Evolutionary conservation across 1,140 invertebrate species (phyloP), one percentile per base, ranked within the genome.

Genomic region (Rhyzopertha dominica): DNA sequence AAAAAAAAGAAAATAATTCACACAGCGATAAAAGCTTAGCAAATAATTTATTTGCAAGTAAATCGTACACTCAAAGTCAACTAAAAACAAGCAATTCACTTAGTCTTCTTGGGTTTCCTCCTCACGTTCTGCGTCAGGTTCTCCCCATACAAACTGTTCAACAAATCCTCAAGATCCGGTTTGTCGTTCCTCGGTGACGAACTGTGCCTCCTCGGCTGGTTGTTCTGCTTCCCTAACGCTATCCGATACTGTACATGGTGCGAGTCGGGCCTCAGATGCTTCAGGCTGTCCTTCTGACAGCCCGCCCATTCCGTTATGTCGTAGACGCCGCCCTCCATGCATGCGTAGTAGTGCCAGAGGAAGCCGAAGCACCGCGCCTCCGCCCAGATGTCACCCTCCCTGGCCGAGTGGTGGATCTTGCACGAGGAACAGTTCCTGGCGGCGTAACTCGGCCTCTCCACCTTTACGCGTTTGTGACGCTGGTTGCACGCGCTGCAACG

Each of bases 311-410:
- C 90, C 19, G 91, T 95, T 42, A 96, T 93, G 69, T 95, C 89
- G 66, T 92, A 95, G 9, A 95, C 84, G 45, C 83, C 84, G 30
- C 87, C 87, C 68, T 95, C 92, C 90, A 95, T 95, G 54, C 92
- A 91, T n/a, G 92, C 91, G 68, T 89, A 93, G 72, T 95, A 95
- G 71, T 90, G 84, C 85, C 90, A 93, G 28, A 86, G 74, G 51
- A 94, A 81, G 35, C 91, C 90, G 72, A 92, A 78, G 69, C 87
- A 78, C 53, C 80, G 78, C 30, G 86, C 89, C 72, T 96, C 92
- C 30, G 91, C 90, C 93, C 93, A 95, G 51, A 96, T 90, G 67
- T 96, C 93, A 88, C 91, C 91, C 93, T 95, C 90, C 74, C 90
- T 86, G 25, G 90, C 90, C 42, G 88, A 83, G 73, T 96, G 92